These are phyloP conservation scores for Azemiops feae DNA, from an alignment of 2,113 vertebrate species.

Conservation along the genomic window DNA sequence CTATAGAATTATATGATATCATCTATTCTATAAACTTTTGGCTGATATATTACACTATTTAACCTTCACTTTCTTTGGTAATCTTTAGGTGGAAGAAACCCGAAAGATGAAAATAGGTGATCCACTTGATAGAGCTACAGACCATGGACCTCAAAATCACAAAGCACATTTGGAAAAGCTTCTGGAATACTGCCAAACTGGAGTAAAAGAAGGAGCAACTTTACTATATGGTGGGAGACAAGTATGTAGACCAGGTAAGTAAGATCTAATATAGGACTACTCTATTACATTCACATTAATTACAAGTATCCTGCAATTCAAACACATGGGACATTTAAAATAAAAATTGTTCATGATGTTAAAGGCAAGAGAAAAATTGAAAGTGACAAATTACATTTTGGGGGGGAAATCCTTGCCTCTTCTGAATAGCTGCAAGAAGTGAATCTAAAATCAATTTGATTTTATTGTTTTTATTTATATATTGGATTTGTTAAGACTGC, in stretches of 20 bases:
- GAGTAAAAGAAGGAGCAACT: slow-evolving; percentile 80
- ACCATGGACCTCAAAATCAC: slow-evolving; percentile 83
- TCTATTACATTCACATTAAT: too few relatives aligned
- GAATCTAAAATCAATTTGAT: too few relatives aligned
- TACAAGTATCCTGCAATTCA: too few relatives aligned
- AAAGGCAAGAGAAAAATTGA: not conserved
- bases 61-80: slow-evolving; percentile 10
- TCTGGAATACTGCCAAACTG: slow-evolving; percentile 78
- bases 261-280: not conserved
- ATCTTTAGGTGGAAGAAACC: slow-evolving; percentile 79
- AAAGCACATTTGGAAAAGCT: slow-evolving; percentile 82
- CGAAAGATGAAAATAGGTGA: slow-evolving; percentile 87
- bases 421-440: too few relatives aligned
- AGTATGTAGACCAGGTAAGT: slow-evolving; percentile 76
- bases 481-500: too few relatives aligned
- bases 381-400: not conserved
- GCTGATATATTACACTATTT: not conserved
- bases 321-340: not conserved
- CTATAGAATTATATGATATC: too few relatives aligned
- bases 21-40: not conserved
- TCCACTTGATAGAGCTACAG: slow-evolving; percentile 80
- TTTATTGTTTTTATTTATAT: too few relatives aligned
- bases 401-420: not conserved
- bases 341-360: not conserved
- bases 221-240: slow-evolving; percentile 76